phyloP scores from a whole-genome alignment of 2,797 vertebrate genomes.

The Rhadinocentrus ornatus region DNA sequence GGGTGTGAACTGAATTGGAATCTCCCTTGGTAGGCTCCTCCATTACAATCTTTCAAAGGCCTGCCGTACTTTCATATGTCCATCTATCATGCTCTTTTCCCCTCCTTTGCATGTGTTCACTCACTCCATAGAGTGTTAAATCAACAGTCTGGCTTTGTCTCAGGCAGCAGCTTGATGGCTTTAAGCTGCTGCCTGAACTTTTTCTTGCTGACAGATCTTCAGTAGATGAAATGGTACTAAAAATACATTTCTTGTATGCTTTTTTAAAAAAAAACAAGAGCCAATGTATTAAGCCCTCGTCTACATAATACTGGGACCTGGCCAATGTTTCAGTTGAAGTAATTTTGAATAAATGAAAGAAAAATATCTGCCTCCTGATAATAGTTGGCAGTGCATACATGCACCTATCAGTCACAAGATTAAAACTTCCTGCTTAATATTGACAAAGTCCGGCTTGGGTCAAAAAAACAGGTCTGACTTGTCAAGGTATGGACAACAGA shows the following conservation, averaged over 20 bases:
- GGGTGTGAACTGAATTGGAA: slow-evolving; percentile 71
- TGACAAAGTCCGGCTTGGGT: not conserved
- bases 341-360: slow-evolving; percentile 28
- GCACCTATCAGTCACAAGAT: slow-evolving; percentile 7
- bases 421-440: slow-evolving; percentile 6
- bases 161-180: slow-evolving; percentile 71
- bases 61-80: slow-evolving; percentile 67
- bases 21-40: slow-evolving; percentile 69
- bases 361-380: slow-evolving; percentile 9
- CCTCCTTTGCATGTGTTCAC: slow-evolving; percentile 71
- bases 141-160: slow-evolving; percentile 74
- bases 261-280: slow-evolving; percentile 41
- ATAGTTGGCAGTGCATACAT: slow-evolving; percentile 4
- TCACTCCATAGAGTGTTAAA: slow-evolving; percentile 75
- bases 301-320: slow-evolving; percentile 22
- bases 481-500: not conserved
- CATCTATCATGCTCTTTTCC: slow-evolving; percentile 74
- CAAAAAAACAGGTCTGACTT: not conserved
- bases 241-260: slow-evolving; percentile 48
- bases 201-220: slow-evolving; percentile 57
- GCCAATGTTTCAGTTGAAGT: slow-evolving; percentile 14
- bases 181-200: slow-evolving; percentile 70
- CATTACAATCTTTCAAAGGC: slow-evolving; percentile 74
- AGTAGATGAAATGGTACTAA: slow-evolving; percentile 53
- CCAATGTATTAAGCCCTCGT: slow-evolving; percentile 29